Evolutionary conservation across 2,888 invertebrate genomes (phyloP), one percentile per base, ranked within the genome.

Genomic region (Palloptera scutellata): DNA sequence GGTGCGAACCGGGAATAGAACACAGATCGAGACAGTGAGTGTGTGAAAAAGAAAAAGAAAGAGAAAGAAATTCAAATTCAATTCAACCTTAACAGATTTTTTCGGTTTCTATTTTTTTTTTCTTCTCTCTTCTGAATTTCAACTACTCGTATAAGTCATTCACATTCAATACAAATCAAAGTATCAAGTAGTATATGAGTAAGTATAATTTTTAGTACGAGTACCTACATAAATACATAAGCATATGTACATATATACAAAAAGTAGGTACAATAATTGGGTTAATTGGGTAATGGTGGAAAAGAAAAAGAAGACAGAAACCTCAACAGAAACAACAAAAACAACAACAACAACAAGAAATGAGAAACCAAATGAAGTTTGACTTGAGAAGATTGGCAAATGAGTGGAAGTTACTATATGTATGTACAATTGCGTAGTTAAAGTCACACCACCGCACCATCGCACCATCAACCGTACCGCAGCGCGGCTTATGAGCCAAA

Each of bases 281-380:
- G 63, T 63, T 55, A 63, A 63, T 63, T 63, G 63, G 55, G 63
- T 43, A 55, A 63, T 55, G 55, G 63, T 55, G 55, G 15, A 51
- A 11, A 48, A 20, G 11, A 61, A 1, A n/a, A 52, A 48, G 15
- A 15, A 30, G 9, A 6, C n/a, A 61, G 40, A 51, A 52, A 40
- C 15, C n/a, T 9, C 17, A 52, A 52, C 41, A 61, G 19, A 17
- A 40, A 41, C 52, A 11, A 40, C 61, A n/a, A 48, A 20, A 52
- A 43, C 52, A 2, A 30, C 48, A 48, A 48, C 48, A 48, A 48
- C 10, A 48, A 15, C 48, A 48, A 48, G n/a, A 48, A 48, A 48
- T 48, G 48, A 13, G n/a, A 48, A 48, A 8, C 48, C 48, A 48
- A 30, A 30, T 30, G 30, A 30, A 30, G 30, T 30, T 30, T 30